Base-by-base conservation (phyloP, 2,113 vertebrate species). In the Clarias magur region DNA sequence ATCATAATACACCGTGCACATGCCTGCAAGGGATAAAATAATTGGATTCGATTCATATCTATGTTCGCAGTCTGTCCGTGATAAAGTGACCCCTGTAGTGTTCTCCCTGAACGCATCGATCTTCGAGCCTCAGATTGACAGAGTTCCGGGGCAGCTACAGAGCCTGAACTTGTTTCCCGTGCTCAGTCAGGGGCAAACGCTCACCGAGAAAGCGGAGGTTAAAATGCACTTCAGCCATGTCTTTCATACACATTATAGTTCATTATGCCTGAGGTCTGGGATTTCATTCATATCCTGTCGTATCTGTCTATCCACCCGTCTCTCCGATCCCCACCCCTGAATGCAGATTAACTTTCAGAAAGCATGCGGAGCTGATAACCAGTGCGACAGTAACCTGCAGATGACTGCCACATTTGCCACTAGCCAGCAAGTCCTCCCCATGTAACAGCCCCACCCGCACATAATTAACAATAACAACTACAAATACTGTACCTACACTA, bases 301-400 rank as follows among this genome's bases (percentile, higher is more conserved):
- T 76, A 16, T 27, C 23, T 78, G 53, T 79, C 10, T 54, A 25
- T 73, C 34, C 19, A 42, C 23, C 19, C 53, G 23, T 54, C 53
- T 56, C 75, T n/a, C 54, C 54, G 75, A 79, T 11, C 72, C 27
- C 27, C 30, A 25, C 12, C n/a, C 30, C 68, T 30, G 27, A 70
- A 70, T 27, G 11, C 23, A 99, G 98, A 91, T 99, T 23, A 95
- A 99, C 87, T 96, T 99, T 91, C 95, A 96, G 94, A 98, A 99
- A 90, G 95, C 96, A 1, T 99, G 98, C 0, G 97, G 98, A 70
- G 82, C 86, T 0, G 98, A 99, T 90, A 96, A 97, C 89, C 93
- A 91, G 68, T 99, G 98, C 84, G 95, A 96, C 25, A 99, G 98
- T 91, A 99, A 99, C 93, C 93, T 99, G 48, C 95, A 97, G 89